A percentile compares a stretch with the other conserved stretches of the same genome.
phyloP scores from a whole-genome alignment of 2,888 invertebrate genomes.

The Salticus scenicus region DNA sequence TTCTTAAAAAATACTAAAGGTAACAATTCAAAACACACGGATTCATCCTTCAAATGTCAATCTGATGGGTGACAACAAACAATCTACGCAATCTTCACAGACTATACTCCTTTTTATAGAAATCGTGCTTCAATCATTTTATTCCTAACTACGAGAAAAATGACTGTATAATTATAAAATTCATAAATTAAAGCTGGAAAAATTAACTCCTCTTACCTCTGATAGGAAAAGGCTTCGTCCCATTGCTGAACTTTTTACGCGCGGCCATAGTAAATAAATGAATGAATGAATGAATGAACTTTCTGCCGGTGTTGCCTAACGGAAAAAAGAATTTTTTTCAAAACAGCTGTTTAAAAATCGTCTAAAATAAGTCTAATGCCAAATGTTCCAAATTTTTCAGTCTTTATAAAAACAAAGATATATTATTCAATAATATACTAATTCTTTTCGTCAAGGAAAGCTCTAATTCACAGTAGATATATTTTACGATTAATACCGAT shows the following conservation, averaged over 20 bases:
- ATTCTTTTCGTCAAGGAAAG: not conserved
- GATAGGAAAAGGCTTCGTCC: conserved; percentile 61
- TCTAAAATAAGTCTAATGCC: too few relatives aligned
- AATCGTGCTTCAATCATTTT: too few relatives aligned
- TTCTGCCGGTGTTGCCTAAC: conserved; percentile 55
- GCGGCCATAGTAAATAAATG: conserved; percentile 40
- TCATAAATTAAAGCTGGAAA: too few relatives aligned
- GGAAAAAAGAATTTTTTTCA: conserved; percentile 1
- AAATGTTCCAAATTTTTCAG: too few relatives aligned
- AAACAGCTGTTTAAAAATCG: not conserved
- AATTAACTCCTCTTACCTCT: conserved; percentile 58
- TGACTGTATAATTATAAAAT: too few relatives aligned
- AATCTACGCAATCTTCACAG: too few relatives aligned
- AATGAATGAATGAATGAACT: conserved; percentile 7
- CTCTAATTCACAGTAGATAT: conserved; percentile 7
- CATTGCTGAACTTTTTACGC: conserved; percentile 60
- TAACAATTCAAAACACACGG: too few relatives aligned
- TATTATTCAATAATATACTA: not conserved
- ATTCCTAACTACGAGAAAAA: too few relatives aligned
- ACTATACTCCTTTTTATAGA: too few relatives aligned
- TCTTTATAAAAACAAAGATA: not conserved
- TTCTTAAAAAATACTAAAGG: too few relatives aligned
- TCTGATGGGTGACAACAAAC: too few relatives aligned
- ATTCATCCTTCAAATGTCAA: too few relatives aligned
- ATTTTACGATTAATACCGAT: conserved; percentile 42